Percentiles rank a stretch among this genome's conserved stretches.
Conservation (phyloP, 2,888 invertebrate species). For the Lathronympha strigana region DNA sequence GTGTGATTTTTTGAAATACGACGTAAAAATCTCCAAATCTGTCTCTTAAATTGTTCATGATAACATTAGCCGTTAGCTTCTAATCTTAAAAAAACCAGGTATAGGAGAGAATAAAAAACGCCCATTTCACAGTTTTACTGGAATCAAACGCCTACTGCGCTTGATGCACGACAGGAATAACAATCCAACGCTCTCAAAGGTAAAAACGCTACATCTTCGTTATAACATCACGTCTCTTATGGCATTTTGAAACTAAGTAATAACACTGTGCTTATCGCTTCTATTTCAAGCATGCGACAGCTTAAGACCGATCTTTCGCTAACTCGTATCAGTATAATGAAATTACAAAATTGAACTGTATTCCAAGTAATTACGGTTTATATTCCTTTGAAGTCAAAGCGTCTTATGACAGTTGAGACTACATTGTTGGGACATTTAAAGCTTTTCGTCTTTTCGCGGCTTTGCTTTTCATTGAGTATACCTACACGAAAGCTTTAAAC, state of each 20-base stretch:
- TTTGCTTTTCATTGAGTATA: constrained; percentile 4
- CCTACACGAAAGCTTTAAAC: background rate
- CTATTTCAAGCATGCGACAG: constrained; percentile 17
- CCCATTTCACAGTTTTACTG: too few relatives aligned
- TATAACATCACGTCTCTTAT: background rate
- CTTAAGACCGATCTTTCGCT: background rate
- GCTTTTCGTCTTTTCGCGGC: background rate
- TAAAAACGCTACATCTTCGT: background rate
- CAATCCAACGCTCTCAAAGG: background rate
- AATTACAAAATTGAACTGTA: background rate
- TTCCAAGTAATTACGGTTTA: background rate
- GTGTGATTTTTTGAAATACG: too few relatives aligned
- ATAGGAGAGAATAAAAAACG: too few relatives aligned
- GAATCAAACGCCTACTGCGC: too few relatives aligned
- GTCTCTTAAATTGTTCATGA: too few relatives aligned
- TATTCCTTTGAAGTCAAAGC: background rate
- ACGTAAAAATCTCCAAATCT: too few relatives aligned
- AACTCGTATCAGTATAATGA: background rate
- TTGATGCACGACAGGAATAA: background rate
- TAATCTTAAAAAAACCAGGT: too few relatives aligned
- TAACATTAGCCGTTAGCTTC: too few relatives aligned
- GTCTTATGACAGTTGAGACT: background rate
- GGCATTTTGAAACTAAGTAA: background rate
- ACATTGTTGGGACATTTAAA: background rate
- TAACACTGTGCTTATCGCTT: background rate